phyloP scores from a whole-genome alignment of 2,888 invertebrate species.

The Cephus runcator region DNA sequence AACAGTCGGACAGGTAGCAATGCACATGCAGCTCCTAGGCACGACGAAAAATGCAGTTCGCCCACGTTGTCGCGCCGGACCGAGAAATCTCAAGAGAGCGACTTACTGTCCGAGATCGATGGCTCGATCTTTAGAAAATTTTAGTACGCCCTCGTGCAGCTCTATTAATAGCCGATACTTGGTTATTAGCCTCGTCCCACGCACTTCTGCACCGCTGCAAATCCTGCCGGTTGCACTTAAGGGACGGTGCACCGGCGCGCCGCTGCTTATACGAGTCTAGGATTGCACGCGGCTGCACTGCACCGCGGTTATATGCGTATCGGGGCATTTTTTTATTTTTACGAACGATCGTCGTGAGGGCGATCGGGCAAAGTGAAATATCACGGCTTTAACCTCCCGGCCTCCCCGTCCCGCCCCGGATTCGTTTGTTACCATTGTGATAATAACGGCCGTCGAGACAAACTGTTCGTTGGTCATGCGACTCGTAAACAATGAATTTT shows the following conservation, averaged over 20 bases:
- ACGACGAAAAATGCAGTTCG: slow-evolving; percentile 18
- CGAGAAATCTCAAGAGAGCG: slow-evolving; percentile 10
- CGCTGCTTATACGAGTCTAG: not conserved
- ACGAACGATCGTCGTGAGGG: not conserved
- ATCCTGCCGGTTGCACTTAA: not conserved
- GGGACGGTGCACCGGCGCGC: not conserved
- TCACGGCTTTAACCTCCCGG: not conserved
- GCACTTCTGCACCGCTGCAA: slow-evolving; percentile 19
- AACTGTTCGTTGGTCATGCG: not conserved
- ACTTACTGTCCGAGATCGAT: slow-evolving; percentile 22
- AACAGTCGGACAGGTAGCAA: not conserved
- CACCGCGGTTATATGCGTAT: not conserved
- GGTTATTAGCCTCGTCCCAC: slow-evolving; percentile 34
- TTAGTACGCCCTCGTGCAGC: slow-evolving; percentile 28
- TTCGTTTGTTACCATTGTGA: not conserved
- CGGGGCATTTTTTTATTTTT: not conserved
- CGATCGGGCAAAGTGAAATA: not conserved
- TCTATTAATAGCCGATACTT: slow-evolving; percentile 35
- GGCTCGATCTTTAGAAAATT: slow-evolving; percentile 27
- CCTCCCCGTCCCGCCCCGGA: not conserved
- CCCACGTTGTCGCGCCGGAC: slow-evolving; percentile 21
- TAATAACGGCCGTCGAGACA: not conserved
- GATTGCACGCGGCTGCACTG: not conserved
- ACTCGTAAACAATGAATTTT: not conserved
- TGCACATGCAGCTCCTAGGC: not conserved